Percentiles rank a stretch among this genome's conserved stretches.
These are phyloP conservation scores for Porites australiensis DNA, from an alignment of 64 coral and sea anemone genomes.

Conservation along the genomic window DNA sequence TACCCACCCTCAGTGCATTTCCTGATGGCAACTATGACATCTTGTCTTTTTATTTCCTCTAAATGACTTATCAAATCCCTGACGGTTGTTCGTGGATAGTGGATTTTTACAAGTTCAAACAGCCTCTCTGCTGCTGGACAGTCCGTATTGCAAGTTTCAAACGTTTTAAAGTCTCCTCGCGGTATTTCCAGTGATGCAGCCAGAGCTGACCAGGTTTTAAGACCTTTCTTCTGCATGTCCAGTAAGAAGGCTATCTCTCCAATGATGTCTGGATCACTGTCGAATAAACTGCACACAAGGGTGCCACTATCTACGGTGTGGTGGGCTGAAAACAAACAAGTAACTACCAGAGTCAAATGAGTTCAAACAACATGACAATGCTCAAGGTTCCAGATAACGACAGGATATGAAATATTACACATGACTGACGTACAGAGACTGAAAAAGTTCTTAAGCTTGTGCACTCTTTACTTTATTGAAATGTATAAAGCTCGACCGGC, in stretches of 20 bases:
- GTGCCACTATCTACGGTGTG: not conserved
- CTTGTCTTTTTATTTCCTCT: not conserved
- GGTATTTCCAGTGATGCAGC: not conserved
- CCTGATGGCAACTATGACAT: not conserved
- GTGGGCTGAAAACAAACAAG: not conserved
- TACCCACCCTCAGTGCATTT: not conserved
- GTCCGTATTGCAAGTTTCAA: not conserved
- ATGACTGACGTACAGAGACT: too few species aligned
- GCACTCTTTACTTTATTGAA: too few species aligned
- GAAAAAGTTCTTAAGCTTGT: too few species aligned
- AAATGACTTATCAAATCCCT: not conserved
- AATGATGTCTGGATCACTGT: conserved; percentile 33
- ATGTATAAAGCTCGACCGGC: too few species aligned
- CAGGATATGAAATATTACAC: too few species aligned
- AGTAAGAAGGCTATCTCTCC: conserved; percentile 4
- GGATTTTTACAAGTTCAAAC: conserved; percentile 1
- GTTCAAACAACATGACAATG: too few species aligned
- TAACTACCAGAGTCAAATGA: too few species aligned
- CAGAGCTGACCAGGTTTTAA: conserved; percentile 6
- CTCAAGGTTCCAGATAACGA: too few species aligned
- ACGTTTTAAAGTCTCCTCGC: not conserved
- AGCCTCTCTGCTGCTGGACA: not conserved
- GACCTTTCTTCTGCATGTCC: not conserved
- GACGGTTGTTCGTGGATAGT: not conserved
- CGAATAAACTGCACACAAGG: conserved; percentile 12